These are phyloP conservation scores for Ceyx margarethae DNA, from an alignment of 2,113 vertebrate genomes.

Conservation along the genomic window DNA sequence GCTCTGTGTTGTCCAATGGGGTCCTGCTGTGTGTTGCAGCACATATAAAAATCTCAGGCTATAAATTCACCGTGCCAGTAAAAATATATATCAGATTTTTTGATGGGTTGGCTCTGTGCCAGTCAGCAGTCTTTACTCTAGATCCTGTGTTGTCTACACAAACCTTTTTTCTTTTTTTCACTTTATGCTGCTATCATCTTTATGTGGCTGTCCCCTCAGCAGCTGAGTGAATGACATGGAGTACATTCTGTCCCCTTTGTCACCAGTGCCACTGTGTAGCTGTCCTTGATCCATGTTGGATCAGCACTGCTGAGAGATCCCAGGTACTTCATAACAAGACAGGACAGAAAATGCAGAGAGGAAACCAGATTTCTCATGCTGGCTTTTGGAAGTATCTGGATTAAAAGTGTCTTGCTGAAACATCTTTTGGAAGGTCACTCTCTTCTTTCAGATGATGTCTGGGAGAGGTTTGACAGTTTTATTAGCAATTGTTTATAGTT, in stretches of 20 bases:
- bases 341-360: neutral
- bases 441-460: slow-evolving; percentile 1
- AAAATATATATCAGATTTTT: neutral
- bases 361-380: neutral
- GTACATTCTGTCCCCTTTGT: slow-evolving; percentile 21
- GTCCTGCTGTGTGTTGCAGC: too few relatives aligned
- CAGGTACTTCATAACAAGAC: neutral
- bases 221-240: slow-evolving; percentile 4
- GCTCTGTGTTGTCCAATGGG: too few relatives aligned
- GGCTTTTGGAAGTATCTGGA: neutral
- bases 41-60: slow-evolving; percentile 18
- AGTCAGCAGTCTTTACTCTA: neutral
- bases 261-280: neutral
- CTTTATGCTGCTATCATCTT: slow-evolving; percentile 1
- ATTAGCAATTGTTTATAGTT: slow-evolving; percentile 12
- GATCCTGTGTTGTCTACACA: neutral
- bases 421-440: neutral
- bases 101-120: slow-evolving; percentile 3
- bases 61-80: neutral
- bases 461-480: neutral
- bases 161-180: neutral
- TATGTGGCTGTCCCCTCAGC: neutral
- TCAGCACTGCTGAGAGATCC: neutral
- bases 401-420: neutral
- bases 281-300: neutral